phyloP scores from a whole-genome alignment of 2,888 invertebrate genomes.

The Drosophila affinis region DNA sequence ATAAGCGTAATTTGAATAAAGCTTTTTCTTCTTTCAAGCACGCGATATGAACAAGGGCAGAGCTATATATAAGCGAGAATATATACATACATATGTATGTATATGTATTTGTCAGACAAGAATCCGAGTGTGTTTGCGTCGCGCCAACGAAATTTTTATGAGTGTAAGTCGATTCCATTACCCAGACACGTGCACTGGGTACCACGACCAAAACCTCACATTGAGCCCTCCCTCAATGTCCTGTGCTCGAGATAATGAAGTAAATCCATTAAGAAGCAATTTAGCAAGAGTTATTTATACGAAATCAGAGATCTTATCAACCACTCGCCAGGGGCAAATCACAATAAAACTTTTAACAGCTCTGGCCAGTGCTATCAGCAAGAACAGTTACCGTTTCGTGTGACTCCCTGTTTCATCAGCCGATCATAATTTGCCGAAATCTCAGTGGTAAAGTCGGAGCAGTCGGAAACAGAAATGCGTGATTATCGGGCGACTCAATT shows the following conservation, averaged over 20 bases:
- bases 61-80: conserved; percentile 13
- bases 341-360: conserved; percentile 40
- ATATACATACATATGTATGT: conserved; percentile 10
- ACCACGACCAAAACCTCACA: neutral
- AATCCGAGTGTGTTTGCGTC: conserved; percentile 23
- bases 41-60: conserved; percentile 61
- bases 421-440: conserved; percentile 36
- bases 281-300: conserved; percentile 67
- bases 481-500: conserved; percentile 58
- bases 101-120: conserved; percentile 4
- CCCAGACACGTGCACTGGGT: conserved; percentile 50
- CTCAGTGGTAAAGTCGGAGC: conserved; percentile 32
- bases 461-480: conserved; percentile 40
- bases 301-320: conserved; percentile 45
- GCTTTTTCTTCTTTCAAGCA: conserved; percentile 38
- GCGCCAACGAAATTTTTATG: conserved; percentile 18
- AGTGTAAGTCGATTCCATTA: conserved; percentile 37
- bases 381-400: neutral
- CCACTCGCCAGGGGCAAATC: too few species aligned
- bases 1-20: conserved; percentile 75
- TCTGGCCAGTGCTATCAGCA: conserved; percentile 51
- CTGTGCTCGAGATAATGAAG: conserved; percentile 60
- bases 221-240: conserved; percentile 22
- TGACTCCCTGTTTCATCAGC: conserved; percentile 11
- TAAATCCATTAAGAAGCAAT: conserved; percentile 69